Evolutionary conservation across 2,797 vertebrate genomes (phyloP).

Genomic region (Chelonia mydas): DNA sequence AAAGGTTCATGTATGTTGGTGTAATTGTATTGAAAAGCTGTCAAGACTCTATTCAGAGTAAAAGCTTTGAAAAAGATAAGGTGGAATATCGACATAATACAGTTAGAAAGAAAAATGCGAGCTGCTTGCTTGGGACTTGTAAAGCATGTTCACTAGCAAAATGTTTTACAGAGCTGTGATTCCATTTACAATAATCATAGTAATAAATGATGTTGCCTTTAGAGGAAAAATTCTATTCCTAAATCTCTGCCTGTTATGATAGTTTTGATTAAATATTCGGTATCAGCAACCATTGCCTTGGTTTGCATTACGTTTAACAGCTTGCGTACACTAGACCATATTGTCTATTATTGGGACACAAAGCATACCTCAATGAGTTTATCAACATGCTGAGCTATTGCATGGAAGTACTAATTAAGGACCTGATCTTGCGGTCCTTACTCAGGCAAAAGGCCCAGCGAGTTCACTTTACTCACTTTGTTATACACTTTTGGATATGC

Average conservation of each 20-base stretch:
- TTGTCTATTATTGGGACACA: not conserved
- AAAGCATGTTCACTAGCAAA: not conserved
- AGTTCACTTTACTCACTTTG: not conserved
- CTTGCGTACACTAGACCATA: not conserved
- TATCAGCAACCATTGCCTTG: not conserved
- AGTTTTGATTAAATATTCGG: not conserved
- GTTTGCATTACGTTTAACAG: not conserved
- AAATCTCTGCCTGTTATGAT: too few species aligned
- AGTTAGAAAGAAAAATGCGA: not conserved
- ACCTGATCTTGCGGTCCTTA: not conserved
- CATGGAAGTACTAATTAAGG: not conserved
- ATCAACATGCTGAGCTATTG: not conserved
- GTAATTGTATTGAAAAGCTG: conserved; percentile 4
- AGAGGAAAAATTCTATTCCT: not conserved
- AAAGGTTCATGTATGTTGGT: not conserved
- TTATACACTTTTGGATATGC: not conserved
- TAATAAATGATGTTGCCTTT: not conserved
- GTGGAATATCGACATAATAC: not conserved
- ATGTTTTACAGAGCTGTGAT: not conserved
- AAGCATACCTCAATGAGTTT: not conserved
- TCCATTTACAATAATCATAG: not conserved
- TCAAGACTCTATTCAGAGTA: not conserved
- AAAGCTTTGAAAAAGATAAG: not conserved
- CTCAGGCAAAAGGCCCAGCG: not conserved
- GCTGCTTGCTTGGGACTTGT: not conserved